A percentile compares a stretch with the other conserved stretches of the same genome.
These are phyloP conservation scores for Triops longicaudatus DNA, from an alignment of 1,140 invertebrate species.

Conservation along the genomic window DNA sequence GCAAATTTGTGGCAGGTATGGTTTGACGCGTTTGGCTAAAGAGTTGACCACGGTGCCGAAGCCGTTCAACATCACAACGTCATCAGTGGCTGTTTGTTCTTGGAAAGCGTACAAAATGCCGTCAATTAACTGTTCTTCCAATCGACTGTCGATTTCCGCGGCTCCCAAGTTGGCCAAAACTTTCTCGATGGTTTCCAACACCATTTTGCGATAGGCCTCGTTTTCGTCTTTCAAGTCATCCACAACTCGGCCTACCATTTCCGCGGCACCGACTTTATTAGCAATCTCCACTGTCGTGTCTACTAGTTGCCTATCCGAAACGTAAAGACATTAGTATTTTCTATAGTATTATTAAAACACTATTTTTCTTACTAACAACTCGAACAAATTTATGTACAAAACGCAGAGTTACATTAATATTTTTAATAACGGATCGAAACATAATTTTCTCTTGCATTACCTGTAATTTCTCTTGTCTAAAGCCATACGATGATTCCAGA, in stretches of 20 bases:
- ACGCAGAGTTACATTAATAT: too few relatives aligned
- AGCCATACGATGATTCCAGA: slow-evolving; percentile 99
- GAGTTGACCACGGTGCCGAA: slow-evolving; percentile 99
- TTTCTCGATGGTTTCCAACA: slow-evolving; percentile 99
- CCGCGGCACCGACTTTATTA: slow-evolving; percentile 96
- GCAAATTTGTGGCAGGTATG: slow-evolving; percentile 98
- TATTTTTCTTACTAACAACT: too few relatives aligned
- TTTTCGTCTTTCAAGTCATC: slow-evolving; percentile 99
- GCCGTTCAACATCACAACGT: slow-evolving; percentile 99
- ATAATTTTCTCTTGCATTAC: slow-evolving; percentile 58
- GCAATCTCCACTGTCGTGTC: slow-evolving; percentile 99
- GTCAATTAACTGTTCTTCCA: slow-evolving; percentile 98
- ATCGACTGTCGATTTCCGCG: slow-evolving; percentile 90
- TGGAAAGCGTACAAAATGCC: slow-evolving; percentile 99
- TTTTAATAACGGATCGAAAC: slow-evolving; percentile 24
- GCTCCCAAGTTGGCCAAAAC: slow-evolving; percentile 96
- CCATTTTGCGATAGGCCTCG: slow-evolving; percentile 99
- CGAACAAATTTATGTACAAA: slow-evolving; percentile 18
- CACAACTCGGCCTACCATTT: slow-evolving; percentile 97
- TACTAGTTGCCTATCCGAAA: slow-evolving; percentile 55
- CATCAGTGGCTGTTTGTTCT: slow-evolving; percentile 94
- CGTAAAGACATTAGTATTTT: not conserved
- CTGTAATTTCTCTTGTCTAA: slow-evolving; percentile 90
- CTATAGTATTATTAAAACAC: too few relatives aligned
- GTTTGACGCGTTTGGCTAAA: slow-evolving; percentile 92